Conservation (phyloP, 1,140 invertebrate genomes). For the Ceratitis capitata region DNA sequence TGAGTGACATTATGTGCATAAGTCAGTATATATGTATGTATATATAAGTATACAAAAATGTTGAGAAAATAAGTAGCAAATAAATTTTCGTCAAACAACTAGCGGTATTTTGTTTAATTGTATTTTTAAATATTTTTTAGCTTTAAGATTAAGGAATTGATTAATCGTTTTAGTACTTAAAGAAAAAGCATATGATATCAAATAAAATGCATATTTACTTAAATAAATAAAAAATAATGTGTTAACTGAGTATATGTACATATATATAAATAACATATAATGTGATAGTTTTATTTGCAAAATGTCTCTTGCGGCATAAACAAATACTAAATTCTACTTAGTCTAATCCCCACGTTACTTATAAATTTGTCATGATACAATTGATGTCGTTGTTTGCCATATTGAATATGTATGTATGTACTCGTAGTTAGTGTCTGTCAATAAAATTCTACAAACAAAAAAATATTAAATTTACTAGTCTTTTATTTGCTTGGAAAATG, state of each 20-base stretch:
- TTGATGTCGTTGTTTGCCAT: slow-evolving; percentile 29
- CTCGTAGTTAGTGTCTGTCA: not conserved
- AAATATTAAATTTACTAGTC: not conserved
- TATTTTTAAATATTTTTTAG: not conserved
- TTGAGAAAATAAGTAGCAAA: not conserved
- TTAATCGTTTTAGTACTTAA: slow-evolving; percentile 20
- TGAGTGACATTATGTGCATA: too few relatives aligned
- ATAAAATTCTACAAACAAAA: slow-evolving; percentile 8
- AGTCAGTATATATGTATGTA: too few relatives aligned
- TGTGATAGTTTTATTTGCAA: slow-evolving; percentile 8
- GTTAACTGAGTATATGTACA: not conserved
- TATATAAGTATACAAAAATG: too few relatives aligned
- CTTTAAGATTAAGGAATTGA: slow-evolving; percentile 5
- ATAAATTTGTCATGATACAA: slow-evolving; percentile 3
- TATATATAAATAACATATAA: not conserved
- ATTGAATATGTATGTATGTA: too few relatives aligned
- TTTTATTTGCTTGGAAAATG: not conserved
- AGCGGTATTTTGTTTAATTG: not conserved
- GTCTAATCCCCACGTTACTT: not conserved
- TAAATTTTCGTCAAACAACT: not conserved
- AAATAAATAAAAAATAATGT: not conserved
- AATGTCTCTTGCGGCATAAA: not conserved
- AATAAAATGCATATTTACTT: not conserved
- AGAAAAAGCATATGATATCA: not conserved
- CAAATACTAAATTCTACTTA: not conserved